A percentile compares a stretch with the other conserved stretches of the same genome.
Evolutionary conservation across 2,888 invertebrate genomes (phyloP).

Genomic region (Euclidia mi): DNA sequence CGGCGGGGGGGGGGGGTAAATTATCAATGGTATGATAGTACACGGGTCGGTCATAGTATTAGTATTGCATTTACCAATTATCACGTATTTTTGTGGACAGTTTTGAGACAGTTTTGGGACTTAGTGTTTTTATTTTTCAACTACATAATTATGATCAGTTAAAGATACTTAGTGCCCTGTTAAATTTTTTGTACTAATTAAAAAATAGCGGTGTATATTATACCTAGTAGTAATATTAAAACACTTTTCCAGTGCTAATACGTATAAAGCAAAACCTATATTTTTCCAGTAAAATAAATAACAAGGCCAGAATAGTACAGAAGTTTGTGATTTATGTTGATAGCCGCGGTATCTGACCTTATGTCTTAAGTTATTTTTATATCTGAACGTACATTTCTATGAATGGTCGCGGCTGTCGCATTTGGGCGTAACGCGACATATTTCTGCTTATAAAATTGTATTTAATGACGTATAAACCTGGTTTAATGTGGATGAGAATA

Average conservation of each 20-base stretch:
- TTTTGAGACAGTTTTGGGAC: too few species aligned
- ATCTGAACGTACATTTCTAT: constrained; percentile 56
- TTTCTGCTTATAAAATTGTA: constrained; percentile 38
- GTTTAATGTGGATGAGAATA: constrained; percentile 10
- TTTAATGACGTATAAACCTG: constrained; percentile 23
- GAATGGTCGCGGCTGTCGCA: constrained; percentile 47
- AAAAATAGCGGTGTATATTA: too few species aligned
- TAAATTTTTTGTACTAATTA: too few species aligned
- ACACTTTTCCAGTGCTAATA: neutral
- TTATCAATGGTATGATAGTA: too few species aligned
- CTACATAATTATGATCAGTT: too few species aligned
- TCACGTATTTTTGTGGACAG: too few species aligned
- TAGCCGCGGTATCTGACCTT: constrained; percentile 55
- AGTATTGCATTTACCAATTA: too few species aligned
- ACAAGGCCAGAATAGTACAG: constrained; percentile 58
- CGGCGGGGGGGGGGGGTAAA: too few species aligned
- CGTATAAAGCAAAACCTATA: constrained; percentile 21
- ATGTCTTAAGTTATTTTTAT: constrained; percentile 66
- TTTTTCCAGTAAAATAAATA: constrained; percentile 56
- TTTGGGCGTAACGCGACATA: constrained; percentile 45
- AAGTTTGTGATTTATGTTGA: constrained; percentile 65
- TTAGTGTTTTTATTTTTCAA: too few species aligned
- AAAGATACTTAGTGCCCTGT: too few species aligned
- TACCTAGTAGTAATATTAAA: constrained; percentile 1
- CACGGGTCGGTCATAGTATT: too few species aligned